Percentiles rank a stretch among this genome's conserved stretches.
Evolutionary conservation across 2,797 vertebrate genomes (phyloP).

Genomic region (Syngnathus rostellatus): DNA sequence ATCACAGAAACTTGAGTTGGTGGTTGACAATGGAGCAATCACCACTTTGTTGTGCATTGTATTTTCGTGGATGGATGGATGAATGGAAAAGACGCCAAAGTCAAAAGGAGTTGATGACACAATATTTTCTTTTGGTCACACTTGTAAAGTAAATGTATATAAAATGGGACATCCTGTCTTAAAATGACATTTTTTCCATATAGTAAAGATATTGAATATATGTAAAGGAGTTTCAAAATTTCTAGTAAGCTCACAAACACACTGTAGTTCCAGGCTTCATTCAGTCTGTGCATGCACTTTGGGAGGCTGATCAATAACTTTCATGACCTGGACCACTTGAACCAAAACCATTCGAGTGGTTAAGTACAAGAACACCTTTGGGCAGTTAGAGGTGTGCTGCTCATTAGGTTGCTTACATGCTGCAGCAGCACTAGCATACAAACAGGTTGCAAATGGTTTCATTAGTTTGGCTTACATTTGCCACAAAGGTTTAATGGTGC

Average conservation of each 20-base stretch:
- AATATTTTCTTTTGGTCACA: conserved; percentile 20
- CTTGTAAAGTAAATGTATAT: conserved; percentile 63
- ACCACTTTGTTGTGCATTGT: background rate
- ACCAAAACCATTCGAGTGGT: background rate
- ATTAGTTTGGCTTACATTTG: background rate
- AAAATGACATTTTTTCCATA: conserved; percentile 23
- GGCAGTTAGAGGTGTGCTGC: background rate
- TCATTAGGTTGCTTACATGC: background rate
- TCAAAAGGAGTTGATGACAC: conserved; percentile 5
- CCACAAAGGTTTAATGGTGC: background rate
- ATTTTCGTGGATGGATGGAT: conserved; percentile 5
- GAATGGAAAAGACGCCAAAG: conserved; percentile 1
- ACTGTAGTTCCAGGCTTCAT: conserved; percentile 19
- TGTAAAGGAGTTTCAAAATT: conserved; percentile 25
- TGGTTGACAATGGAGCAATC: background rate
- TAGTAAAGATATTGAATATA: conserved; percentile 21
- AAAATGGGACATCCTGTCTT: conserved; percentile 43
- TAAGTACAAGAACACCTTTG: background rate
- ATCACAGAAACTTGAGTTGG: conserved; percentile 1
- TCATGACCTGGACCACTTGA: background rate
- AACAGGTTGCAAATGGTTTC: background rate
- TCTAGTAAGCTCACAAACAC: conserved; percentile 12
- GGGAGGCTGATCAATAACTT: conserved; percentile 24
- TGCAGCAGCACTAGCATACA: background rate
- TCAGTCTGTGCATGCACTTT: conserved; percentile 45